Percentiles rank a stretch among this genome's conserved stretches.
Conservation (phyloP, 2,797 vertebrate species). For the Chelonia mydas region DNA sequence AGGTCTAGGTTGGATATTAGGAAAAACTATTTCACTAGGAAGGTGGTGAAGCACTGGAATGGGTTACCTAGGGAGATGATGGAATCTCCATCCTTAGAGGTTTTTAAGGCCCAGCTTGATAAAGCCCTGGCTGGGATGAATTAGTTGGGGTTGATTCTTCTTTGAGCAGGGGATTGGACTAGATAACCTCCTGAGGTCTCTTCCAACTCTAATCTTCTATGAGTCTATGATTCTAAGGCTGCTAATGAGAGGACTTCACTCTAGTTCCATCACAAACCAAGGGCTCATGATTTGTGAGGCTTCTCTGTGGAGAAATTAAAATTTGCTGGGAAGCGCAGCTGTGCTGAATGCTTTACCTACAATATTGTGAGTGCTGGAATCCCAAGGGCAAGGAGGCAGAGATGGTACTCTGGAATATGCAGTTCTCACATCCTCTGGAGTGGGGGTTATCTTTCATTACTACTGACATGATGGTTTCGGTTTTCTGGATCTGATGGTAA, state of each 20-base stretch:
- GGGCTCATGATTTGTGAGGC: neutral
- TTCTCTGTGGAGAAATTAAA: neutral
- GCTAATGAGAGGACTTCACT: neutral
- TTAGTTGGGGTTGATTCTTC: too few species aligned
- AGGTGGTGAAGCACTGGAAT: too few species aligned
- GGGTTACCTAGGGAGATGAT: too few species aligned
- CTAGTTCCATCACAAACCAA: accelerated
- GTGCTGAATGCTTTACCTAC: neutral
- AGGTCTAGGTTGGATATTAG: too few species aligned
- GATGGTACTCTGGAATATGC: neutral
- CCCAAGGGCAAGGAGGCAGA: neutral
- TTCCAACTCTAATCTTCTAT: too few species aligned
- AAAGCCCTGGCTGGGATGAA: too few species aligned
- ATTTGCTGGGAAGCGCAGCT: neutral
- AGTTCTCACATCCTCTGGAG: neutral
- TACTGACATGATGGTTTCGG: neutral
- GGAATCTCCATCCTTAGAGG: too few species aligned
- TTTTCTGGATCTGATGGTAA: neutral
- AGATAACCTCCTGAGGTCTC: too few species aligned
- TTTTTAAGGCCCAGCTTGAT: too few species aligned
- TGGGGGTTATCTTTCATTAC: neutral
- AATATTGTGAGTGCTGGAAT: neutral
- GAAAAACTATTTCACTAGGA: too few species aligned
- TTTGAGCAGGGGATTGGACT: too few species aligned
- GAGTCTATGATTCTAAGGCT: too few species aligned